Percentiles rank a stretch among this genome's conserved stretches.
Conservation (phyloP, 2,797 vertebrate genomes). For the Characodon lateralis region DNA sequence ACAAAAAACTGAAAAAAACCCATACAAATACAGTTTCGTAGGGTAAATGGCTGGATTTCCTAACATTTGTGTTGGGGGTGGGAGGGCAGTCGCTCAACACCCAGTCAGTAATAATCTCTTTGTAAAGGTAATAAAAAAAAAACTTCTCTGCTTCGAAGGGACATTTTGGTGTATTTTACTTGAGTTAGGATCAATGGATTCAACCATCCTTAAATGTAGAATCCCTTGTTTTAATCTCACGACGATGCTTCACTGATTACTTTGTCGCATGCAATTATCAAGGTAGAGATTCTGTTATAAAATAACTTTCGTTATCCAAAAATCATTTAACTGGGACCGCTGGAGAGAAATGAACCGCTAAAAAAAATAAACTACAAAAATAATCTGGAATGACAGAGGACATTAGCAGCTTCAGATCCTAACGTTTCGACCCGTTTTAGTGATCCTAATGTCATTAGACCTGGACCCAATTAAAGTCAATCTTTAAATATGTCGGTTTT, state of each 20-base stretch:
- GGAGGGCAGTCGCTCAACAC: neutral
- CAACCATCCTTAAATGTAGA: neutral
- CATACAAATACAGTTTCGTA: neutral
- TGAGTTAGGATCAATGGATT: neutral
- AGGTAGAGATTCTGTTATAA: neutral
- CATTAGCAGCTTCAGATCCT: neutral
- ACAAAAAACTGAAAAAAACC: neutral
- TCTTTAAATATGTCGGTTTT: neutral
- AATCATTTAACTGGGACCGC: too few relatives aligned
- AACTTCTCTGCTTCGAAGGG: neutral
- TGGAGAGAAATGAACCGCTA: neutral
- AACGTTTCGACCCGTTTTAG: neutral
- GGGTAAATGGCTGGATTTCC: neutral
- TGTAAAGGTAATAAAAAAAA: neutral
- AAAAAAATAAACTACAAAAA: neutral
- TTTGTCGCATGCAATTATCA: neutral
- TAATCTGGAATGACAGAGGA: neutral
- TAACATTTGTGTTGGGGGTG: neutral
- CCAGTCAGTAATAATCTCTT: neutral
- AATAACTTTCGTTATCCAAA: neutral
- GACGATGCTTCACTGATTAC: neutral
- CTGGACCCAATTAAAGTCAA: neutral
- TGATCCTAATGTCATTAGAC: neutral
- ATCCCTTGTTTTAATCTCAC: neutral
- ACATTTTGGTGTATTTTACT: neutral